These are phyloP conservation scores for Amphiprion clarkii DNA, from an alignment of 2,797 vertebrate genomes.

Conservation along the genomic window DNA sequence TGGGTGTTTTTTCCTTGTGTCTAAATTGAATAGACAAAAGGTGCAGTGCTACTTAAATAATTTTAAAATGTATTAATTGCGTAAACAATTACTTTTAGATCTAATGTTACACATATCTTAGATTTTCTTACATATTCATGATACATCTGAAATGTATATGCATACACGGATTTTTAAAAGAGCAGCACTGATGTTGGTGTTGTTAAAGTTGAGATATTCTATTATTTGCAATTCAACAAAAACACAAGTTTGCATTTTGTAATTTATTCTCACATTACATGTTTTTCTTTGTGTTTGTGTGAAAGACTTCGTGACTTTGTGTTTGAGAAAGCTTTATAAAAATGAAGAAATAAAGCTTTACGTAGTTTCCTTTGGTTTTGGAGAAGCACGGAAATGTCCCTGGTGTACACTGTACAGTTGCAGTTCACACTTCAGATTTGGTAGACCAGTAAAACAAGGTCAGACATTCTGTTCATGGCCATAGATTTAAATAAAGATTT, in stretches of 20 bases:
- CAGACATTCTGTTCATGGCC: not conserved
- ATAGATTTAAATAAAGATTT: constrained; percentile 12
- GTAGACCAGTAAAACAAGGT: constrained; percentile 17
- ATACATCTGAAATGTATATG: not conserved
- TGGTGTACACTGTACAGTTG: constrained; percentile 65
- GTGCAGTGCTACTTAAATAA: not conserved
- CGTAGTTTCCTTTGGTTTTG: constrained; percentile 31
- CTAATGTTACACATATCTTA: not conserved
- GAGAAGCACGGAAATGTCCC: constrained; percentile 70
- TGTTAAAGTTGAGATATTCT: no score
- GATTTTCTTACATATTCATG: not conserved
- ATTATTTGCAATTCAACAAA: not conserved
- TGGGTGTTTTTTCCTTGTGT: constrained; percentile 15
- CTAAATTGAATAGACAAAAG: not conserved
- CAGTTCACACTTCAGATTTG: constrained; percentile 40
- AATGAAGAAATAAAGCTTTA: no score
- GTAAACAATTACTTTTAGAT: not conserved
- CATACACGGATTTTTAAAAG: not conserved
- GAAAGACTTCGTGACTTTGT: no score
- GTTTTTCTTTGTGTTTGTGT: no score
- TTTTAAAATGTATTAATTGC: not conserved
- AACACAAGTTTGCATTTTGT: no score
- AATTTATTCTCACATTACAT: no score
- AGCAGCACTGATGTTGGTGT: not conserved
- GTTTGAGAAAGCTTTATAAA: no score